A percentile compares a stretch with the other conserved stretches of the same genome.
These are phyloP conservation scores for Zele albiditarsus DNA, from an alignment of 2,888 invertebrate species.

Conservation along the genomic window DNA sequence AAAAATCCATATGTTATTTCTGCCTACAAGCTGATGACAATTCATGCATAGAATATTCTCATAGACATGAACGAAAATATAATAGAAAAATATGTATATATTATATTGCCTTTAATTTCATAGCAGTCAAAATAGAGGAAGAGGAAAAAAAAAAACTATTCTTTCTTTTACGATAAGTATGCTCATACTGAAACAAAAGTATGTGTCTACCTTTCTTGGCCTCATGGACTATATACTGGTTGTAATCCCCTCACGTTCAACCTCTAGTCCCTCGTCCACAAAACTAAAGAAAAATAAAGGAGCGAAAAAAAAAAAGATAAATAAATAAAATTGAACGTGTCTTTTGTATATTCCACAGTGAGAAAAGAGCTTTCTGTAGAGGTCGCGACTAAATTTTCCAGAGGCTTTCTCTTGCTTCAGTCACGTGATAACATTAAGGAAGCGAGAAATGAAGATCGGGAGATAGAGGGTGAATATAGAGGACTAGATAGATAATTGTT, in stretches of 20 bases:
- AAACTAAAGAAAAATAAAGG: not conserved
- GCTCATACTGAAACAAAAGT: not conserved
- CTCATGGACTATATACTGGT: not conserved
- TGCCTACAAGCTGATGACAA: not conserved
- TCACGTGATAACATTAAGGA: not conserved
- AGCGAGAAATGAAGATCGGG: not conserved
- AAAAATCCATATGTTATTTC: not conserved
- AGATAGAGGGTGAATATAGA: not conserved
- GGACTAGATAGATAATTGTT: not conserved
- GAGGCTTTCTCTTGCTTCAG: not conserved
- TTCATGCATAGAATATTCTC: not conserved
- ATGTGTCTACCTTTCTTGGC: not conserved
- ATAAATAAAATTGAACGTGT: not conserved
- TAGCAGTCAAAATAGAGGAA: not conserved
- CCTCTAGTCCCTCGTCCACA: too few relatives aligned
- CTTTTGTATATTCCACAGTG: not conserved
- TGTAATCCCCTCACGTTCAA: not conserved
- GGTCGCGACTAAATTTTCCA: not conserved
- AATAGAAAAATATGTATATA: not conserved
- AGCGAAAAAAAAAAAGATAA: not conserved
- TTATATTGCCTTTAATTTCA: not conserved
- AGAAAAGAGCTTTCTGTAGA: not conserved
- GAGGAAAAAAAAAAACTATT: not conserved
- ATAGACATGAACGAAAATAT: not conserved
- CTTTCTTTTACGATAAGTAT: not conserved